Evolutionary conservation across 2,113 vertebrate species (phyloP).

Genomic region (Puffinus mauretanicus): DNA sequence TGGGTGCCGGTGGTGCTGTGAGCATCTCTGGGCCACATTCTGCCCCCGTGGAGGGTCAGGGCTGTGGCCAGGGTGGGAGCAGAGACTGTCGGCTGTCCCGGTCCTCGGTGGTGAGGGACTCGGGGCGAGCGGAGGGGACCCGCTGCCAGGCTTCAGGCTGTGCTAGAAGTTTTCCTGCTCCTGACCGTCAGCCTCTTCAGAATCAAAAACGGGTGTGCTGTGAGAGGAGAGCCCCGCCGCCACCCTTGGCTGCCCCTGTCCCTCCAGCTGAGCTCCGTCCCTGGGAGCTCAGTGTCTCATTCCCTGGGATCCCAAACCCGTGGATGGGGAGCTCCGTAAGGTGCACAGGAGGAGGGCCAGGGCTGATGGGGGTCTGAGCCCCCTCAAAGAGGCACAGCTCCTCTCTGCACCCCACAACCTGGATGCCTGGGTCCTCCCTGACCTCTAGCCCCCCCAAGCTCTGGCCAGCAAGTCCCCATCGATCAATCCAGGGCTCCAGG

Average conservation of each 20-base stretch:
- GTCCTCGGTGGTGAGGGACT: background rate
- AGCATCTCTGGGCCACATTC: background rate
- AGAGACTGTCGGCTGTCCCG: fast-evolving
- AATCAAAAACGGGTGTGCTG: fast-evolving
- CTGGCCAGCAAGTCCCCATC: background rate
- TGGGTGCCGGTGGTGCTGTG: background rate
- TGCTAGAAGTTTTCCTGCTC: background rate
- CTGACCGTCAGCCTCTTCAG: background rate
- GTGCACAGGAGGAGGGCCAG: background rate
- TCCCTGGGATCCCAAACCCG: background rate
- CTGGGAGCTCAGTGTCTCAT: background rate
- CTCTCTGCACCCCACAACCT: background rate
- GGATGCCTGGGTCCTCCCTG: background rate
- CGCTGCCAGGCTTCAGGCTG: background rate
- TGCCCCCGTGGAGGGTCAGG: fast-evolving
- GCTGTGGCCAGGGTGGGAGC: background rate
- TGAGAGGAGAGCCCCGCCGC: background rate
- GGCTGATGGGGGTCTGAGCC: background rate
- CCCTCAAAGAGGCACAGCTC: background rate
- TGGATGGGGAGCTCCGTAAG: fast-evolving
- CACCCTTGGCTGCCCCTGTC: background rate
- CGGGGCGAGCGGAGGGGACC: fast-evolving
- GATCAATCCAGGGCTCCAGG: fast-evolving
- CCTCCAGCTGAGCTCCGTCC: background rate
- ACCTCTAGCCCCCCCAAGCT: background rate